A percentile compares a stretch with the other conserved stretches of the same genome.
Evolutionary conservation across 2,113 vertebrate genomes (phyloP).

Genomic region (Acrocephalus arundinaceus): DNA sequence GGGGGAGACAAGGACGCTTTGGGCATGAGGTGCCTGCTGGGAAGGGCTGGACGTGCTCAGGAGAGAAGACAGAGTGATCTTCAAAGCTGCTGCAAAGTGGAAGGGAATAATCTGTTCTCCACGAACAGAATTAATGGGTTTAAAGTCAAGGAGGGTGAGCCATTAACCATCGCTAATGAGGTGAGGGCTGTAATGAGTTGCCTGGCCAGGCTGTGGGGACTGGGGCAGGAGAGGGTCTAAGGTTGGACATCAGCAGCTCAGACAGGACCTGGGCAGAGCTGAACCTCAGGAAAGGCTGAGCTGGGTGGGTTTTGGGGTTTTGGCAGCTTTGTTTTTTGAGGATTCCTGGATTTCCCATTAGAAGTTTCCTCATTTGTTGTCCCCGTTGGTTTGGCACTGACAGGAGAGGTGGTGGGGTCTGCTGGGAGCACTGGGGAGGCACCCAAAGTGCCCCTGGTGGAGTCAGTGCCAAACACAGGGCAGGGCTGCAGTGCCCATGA

Average conservation of each 20-base stretch:
- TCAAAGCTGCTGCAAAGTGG: not conserved
- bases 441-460: accelerated
- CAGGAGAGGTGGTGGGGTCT: not conserved
- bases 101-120: not conserved
- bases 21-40: not conserved
- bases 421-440: not conserved
- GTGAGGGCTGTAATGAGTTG: not conserved
- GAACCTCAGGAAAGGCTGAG: not conserved
- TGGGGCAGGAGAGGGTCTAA: not conserved
- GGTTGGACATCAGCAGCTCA: not conserved
- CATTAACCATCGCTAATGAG: not conserved
- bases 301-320: not conserved
- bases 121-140: not conserved
- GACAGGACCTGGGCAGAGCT: not conserved
- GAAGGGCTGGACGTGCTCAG: not conserved
- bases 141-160: not conserved
- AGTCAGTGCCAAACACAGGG: not conserved
- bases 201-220: not conserved
- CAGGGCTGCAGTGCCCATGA: not conserved
- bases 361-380: not conserved
- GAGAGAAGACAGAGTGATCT: not conserved
- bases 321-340: not conserved
- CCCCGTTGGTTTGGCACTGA: not conserved
- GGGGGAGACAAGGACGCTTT: not conserved
- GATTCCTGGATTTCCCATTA: not conserved